Evolutionary conservation across 2,888 invertebrate genomes (phyloP).

Genomic region (Anorthoa munda): DNA sequence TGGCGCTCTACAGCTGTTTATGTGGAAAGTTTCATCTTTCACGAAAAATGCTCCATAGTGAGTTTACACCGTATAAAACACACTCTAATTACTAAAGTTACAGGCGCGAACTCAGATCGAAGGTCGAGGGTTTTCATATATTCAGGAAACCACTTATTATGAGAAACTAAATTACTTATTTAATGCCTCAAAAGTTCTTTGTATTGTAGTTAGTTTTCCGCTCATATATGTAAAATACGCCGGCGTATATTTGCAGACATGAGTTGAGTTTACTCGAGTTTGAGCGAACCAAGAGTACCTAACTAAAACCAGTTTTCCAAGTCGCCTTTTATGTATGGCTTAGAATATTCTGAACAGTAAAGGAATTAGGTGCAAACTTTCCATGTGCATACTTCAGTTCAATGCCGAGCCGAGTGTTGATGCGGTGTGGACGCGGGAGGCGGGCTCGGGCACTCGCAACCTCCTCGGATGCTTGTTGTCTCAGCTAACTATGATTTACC

Average conservation of each 20-base stretch:
- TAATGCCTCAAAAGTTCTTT: background rate
- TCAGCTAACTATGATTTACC: slow-evolving; percentile 81
- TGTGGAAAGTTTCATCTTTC: slow-evolving; percentile 26
- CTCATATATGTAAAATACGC: slow-evolving; percentile 16
- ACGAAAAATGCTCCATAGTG: slow-evolving; percentile 20
- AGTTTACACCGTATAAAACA: too few species aligned
- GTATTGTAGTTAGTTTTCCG: slow-evolving; percentile 15
- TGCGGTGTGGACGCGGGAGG: slow-evolving; percentile 53
- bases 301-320: slow-evolving; percentile 58
- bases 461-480: slow-evolving; percentile 74
- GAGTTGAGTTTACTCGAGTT: slow-evolving; percentile 50
- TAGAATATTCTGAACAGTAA: slow-evolving; percentile 60
- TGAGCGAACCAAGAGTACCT: slow-evolving; percentile 57
- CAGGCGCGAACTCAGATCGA: slow-evolving; percentile 2
- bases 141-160: background rate
- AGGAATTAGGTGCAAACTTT: slow-evolving; percentile 60
- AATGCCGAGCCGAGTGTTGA: slow-evolving; percentile 57
- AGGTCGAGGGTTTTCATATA: background rate
- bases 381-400: slow-evolving; percentile 59
- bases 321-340: slow-evolving; percentile 61
- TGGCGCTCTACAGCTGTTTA: slow-evolving; percentile 21
- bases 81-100: too few species aligned
- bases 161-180: background rate
- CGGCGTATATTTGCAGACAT: slow-evolving; percentile 30
- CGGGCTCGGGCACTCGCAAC: slow-evolving; percentile 58